Percentiles rank a stretch among this genome's conserved stretches.
Conservation (phyloP, 2,888 invertebrate genomes). For the Scaptomyza cyrtandrae region DNA sequence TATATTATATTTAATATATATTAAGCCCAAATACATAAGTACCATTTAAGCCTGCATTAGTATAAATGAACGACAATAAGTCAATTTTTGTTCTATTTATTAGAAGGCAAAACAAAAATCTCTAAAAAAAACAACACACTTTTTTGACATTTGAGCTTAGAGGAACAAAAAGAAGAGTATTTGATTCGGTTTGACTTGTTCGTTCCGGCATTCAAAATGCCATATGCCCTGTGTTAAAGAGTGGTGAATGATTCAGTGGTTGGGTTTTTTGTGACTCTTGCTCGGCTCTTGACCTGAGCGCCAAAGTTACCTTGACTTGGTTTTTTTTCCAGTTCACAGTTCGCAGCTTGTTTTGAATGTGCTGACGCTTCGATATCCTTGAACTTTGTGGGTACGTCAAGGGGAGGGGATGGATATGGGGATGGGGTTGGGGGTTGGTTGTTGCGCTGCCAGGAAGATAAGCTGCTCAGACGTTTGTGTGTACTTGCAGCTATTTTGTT, state of each 20-base stretch:
- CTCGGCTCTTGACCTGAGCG: slow-evolving; percentile 47
- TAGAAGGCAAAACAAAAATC: neutral
- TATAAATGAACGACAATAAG: neutral
- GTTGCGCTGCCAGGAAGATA: neutral
- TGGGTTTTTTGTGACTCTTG: slow-evolving; percentile 2
- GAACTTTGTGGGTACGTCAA: slow-evolving; percentile 40
- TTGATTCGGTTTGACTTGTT: slow-evolving; percentile 13
- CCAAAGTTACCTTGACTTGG: slow-evolving; percentile 50
- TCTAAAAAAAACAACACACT: neutral
- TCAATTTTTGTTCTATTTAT: neutral
- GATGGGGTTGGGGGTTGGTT: too few relatives aligned
- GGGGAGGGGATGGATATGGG: neutral
- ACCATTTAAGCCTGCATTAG: too few relatives aligned
- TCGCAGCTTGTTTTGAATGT: slow-evolving; percentile 37
- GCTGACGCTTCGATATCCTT: slow-evolving; percentile 60
- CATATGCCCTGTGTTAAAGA: neutral
- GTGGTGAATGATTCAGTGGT: neutral
- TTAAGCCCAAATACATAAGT: too few relatives aligned
- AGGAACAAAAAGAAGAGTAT: slow-evolving; percentile 16
- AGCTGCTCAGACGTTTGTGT: slow-evolving; percentile 44
- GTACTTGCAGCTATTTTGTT: neutral
- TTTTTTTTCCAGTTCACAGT: slow-evolving; percentile 18
- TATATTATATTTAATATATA: too few relatives aligned
- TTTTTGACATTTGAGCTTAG: neutral
- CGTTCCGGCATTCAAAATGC: neutral